Conservation (phyloP, 1,140 invertebrate genomes). For the Drosophila azteca region DNA sequence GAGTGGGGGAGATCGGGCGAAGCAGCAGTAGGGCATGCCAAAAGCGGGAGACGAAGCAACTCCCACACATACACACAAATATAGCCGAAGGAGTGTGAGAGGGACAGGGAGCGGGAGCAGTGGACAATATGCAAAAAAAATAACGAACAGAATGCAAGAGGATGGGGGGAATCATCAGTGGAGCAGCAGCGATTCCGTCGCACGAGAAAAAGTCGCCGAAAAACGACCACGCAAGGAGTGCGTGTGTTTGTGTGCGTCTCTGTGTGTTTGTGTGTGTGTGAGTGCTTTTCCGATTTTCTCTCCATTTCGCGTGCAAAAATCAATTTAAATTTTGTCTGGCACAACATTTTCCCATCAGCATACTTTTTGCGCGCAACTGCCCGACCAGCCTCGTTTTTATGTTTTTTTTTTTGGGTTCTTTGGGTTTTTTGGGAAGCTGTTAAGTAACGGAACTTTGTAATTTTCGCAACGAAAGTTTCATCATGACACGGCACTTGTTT, state of each 20-base stretch:
- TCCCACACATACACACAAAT: constrained; percentile 70
- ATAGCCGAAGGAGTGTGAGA: constrained; percentile 15
- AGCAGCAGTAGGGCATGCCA: too few relatives aligned
- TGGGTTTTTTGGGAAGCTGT: constrained; percentile 46
- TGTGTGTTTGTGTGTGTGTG: constrained; percentile 1
- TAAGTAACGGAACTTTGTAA: constrained; percentile 49
- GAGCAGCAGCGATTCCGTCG: constrained; percentile 28
- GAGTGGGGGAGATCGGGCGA: too few relatives aligned
- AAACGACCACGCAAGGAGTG: constrained; percentile 41
- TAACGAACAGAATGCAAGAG: constrained; percentile 6
- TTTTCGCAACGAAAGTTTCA: constrained; percentile 52
- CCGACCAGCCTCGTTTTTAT: constrained; percentile 16
- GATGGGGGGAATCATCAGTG: too few relatives aligned
- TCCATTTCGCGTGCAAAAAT: constrained; percentile 59
- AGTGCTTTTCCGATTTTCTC: constrained; percentile 27
- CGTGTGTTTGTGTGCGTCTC: constrained; percentile 16
- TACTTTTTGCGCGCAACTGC: constrained; percentile 16
- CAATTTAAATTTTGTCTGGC: constrained; percentile 50
- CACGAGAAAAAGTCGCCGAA: constrained; percentile 30
- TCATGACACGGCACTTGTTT: constrained; percentile 23
- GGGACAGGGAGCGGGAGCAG: constrained; percentile 13
- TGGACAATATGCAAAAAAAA: constrained; percentile 52
- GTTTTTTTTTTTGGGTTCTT: constrained; percentile 28
- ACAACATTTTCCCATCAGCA: constrained; percentile 3
- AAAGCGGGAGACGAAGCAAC: constrained; percentile 44